Evolutionary conservation across 2,888 invertebrate genomes (phyloP).

Genomic region (Pheosia gnoma): DNA sequence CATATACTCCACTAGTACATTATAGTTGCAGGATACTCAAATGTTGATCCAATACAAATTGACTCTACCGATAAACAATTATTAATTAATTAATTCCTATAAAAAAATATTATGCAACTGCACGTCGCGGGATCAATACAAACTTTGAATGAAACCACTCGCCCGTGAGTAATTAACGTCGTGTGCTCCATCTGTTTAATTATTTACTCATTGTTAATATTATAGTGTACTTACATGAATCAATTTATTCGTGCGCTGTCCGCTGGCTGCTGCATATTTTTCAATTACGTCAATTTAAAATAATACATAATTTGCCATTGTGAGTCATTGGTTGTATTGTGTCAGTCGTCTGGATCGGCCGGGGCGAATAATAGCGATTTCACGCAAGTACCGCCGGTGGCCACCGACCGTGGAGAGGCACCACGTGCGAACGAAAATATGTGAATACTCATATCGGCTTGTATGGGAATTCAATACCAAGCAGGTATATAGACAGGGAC

Average conservation of each 20-base stretch:
- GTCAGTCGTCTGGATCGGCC: conserved; percentile 60
- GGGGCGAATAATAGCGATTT: conserved; percentile 45
- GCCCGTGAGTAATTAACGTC: conserved; percentile 29
- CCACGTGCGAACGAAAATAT: background rate
- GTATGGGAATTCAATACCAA: too few species aligned
- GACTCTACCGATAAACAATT: background rate
- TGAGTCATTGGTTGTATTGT: conserved; percentile 81
- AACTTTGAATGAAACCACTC: conserved; percentile 22
- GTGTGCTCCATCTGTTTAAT: conserved; percentile 39
- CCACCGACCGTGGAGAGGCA: conserved; percentile 16
- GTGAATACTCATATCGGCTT: too few species aligned
- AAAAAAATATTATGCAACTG: background rate
- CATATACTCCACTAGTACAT: too few species aligned
- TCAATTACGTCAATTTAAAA: conserved; percentile 84
- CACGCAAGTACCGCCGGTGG: conserved; percentile 26
- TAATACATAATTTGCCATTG: conserved; percentile 83
- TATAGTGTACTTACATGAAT: conserved; percentile 67
- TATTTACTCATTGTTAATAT: conserved; percentile 63
- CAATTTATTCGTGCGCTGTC: conserved; percentile 76
- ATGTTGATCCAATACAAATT: too few species aligned
- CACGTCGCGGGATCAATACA: conserved; percentile 23
- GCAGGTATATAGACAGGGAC: too few species aligned
- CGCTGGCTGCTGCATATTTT: conserved; percentile 82
- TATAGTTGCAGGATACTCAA: too few species aligned
- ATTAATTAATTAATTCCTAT: background rate